Base-by-base conservation (phyloP, 2,113 vertebrate species). In the Pao palembangensis region DNA sequence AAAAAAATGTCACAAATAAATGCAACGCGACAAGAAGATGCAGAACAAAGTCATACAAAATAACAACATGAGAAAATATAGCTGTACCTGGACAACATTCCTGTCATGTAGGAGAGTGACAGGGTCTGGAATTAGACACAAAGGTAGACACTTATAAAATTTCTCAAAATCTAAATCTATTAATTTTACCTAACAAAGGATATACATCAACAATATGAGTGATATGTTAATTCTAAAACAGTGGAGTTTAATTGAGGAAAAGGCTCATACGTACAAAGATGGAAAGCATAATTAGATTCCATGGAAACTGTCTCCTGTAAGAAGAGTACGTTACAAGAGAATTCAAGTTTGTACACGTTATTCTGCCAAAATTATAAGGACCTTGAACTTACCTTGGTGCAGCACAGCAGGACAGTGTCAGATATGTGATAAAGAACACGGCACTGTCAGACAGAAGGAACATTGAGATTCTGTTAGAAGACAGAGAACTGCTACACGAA, bases 21-120 rank as follows among this genome's bases (percentile, higher is more conserved):
- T 51, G 42, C 53, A 41, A 62, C 59, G 41, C 46, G 69, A 43
- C 1, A 73, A 51, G 31, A 28, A 28, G 8, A 21, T 2, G 58
- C 19, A 15, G 67, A 21, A 13, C 13, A 69, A 61, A 69, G 25
- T 43, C 49, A 65, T 14, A 49, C 5, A 48, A 49, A 0, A 13
- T 14, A 49, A 5, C 20, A 58, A 5, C 20, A 58, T 44, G 11
- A 61, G 12, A 1, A 52, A 52, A 67, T 21, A 5, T 0, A 67
- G 48, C 23, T 46, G 13, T 90, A 95, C 94, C 94, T 95, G 87
- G 94, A 93, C 59, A 98, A 55, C 94, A 96, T 97, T 19, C 93
- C 95, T 13, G 94, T 98, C 89, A 98, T 92, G 87, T 96, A 98
- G 64, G 94, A 92, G 87, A 98, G 93, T 44, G 96, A 95, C 51